phyloP scores from a whole-genome alignment of 2,888 invertebrate genomes.

The Tenthredo amoena region DNA sequence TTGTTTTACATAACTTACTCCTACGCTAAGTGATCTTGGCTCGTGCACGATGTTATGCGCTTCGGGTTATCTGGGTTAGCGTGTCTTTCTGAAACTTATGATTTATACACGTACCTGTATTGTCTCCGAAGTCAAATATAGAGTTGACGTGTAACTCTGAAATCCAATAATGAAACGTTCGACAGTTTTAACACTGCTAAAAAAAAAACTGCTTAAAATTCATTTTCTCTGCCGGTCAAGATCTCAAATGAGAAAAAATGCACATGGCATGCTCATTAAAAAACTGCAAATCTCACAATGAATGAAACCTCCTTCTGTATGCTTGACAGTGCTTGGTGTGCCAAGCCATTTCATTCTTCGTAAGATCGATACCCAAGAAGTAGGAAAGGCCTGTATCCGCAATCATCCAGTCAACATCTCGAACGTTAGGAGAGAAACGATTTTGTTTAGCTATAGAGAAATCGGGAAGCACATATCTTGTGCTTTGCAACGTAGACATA shows the following conservation, averaged over 20 bases:
- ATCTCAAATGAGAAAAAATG: background rate
- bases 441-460: background rate
- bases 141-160: background rate
- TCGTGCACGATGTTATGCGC: slow-evolving; percentile 23
- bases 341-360: background rate
- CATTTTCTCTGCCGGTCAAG: background rate
- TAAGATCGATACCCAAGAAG: background rate
- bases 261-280: background rate
- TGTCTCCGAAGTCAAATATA: slow-evolving; percentile 5
- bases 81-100: background rate
- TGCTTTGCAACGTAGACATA: background rate
- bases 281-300: background rate
- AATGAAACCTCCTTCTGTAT: no score
- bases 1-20: slow-evolving; percentile 33
- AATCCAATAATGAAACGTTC: background rate
- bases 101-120: background rate
- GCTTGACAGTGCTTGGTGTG: no score
- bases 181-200: background rate
- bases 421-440: background rate
- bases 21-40: slow-evolving; percentile 22
- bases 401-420: no score
- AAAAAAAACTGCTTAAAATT: no score
- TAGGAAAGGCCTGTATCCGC: no score
- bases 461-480: background rate
- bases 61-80: slow-evolving; percentile 21